Percentiles rank a stretch among this genome's conserved stretches.
Conservation (phyloP, 2,888 invertebrate genomes). For the Camptogramma bilineatum region DNA sequence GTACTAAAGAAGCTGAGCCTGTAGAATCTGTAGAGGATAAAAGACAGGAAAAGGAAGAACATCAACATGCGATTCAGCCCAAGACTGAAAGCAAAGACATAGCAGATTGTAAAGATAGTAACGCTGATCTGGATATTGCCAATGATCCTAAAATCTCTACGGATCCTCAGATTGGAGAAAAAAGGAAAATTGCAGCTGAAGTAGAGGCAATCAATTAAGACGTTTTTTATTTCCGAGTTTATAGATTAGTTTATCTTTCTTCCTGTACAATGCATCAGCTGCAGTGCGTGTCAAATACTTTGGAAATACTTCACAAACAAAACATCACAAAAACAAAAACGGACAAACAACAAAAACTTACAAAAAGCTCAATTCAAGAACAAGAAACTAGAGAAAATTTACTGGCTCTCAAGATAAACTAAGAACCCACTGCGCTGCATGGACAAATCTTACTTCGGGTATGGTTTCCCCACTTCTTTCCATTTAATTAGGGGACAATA, state of each 20-base stretch:
- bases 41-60: neutral
- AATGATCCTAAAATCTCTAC: neutral
- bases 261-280: neutral
- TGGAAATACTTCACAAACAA: no score
- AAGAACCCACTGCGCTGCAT: neutral
- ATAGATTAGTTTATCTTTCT: neutral
- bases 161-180: no score
- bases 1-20: neutral
- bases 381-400: neutral
- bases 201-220: neutral
- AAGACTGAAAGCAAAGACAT: neutral
- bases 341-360: no score
- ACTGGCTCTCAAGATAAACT: neutral
- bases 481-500: neutral
- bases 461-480: neutral
- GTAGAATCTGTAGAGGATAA: neutral
- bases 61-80: neutral
- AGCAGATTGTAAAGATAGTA: no score
- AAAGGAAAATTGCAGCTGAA: neutral
- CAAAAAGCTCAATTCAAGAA: neutral
- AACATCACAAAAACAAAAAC: no score
- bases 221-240: neutral
- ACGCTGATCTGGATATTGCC: neutral
- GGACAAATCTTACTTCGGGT: neutral
- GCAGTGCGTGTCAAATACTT: neutral